Conservation (phyloP, 1,140 invertebrate species). For the Chionoecetes opilio region DNA sequence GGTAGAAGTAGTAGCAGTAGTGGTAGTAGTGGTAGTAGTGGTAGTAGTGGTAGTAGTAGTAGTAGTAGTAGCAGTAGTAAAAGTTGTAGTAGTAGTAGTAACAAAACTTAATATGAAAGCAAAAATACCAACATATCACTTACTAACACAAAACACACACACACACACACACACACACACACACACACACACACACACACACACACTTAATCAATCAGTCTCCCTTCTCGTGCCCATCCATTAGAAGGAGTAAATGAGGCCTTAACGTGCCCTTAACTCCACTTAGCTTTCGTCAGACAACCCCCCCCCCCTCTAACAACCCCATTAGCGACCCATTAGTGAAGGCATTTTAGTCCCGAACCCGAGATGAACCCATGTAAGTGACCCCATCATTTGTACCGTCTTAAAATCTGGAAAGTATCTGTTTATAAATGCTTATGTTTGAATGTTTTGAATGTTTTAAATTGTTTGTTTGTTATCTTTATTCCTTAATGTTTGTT, state of each 20-base stretch:
- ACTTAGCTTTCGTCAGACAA: neutral
- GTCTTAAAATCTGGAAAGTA: neutral
- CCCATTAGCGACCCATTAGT: neutral
- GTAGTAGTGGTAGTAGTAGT: neutral
- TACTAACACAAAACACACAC: no score
- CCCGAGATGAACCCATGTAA: neutral
- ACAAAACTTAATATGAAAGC: no score
- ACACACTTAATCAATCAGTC: neutral
- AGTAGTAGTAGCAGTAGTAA: neutral
- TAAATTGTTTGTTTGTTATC: no score
- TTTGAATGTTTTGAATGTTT: no score
- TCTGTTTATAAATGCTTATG: no score
- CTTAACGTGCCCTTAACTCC: no score
- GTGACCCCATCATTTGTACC: neutral
- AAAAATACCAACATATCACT: no score
- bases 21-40: conserved; percentile 37
- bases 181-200: no score
- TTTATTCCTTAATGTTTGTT: no score
- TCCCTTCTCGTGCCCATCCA: neutral
- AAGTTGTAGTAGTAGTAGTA: neutral
- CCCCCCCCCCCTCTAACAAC: neutral
- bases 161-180: neutral
- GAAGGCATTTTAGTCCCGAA: neutral
- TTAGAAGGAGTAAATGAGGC: no score
- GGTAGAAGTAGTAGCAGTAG: conserved; percentile 32